Conservation (phyloP, 2,888 invertebrate genomes). For the Acanthoscelides obtectus region DNA sequence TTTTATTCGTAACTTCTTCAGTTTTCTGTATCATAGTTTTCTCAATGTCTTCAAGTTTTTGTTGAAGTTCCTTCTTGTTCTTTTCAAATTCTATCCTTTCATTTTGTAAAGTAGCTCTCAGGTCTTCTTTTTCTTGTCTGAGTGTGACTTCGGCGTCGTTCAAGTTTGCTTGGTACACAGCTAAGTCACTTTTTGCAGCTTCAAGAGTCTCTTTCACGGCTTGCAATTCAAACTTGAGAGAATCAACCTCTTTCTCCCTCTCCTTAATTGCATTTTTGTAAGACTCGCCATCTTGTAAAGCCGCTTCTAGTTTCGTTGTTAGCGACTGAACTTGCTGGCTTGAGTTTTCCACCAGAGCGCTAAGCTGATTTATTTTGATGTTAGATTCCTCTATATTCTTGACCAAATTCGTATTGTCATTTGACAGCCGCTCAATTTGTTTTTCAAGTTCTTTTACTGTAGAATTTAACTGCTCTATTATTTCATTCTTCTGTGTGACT, state of each 20-base stretch:
- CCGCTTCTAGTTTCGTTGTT: background rate
- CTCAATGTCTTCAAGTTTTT: conserved; percentile 42
- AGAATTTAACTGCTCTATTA: background rate
- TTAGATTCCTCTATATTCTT: background rate
- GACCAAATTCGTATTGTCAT: background rate
- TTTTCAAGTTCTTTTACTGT: background rate
- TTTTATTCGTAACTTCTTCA: conserved; percentile 7
- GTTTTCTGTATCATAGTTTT: conserved; percentile 7
- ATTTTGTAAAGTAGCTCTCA: conserved; percentile 37
- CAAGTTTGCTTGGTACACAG: conserved; percentile 39
- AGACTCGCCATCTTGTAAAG: background rate
- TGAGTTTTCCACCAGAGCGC: background rate
- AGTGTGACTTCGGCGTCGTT: conserved; percentile 33
- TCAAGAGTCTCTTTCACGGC: conserved; percentile 40
- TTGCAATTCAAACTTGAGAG: conserved; percentile 40
- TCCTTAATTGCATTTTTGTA: conserved; percentile 11
- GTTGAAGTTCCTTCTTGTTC: conserved; percentile 34
- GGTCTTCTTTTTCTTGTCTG: conserved; percentile 42
- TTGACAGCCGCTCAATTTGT: background rate
- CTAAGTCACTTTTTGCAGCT: conserved; percentile 36
- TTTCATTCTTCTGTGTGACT: conserved; percentile 9
- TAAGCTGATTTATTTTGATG: background rate
- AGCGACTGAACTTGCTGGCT: background rate
- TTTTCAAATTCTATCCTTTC: conserved; percentile 42
- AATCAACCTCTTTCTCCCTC: conserved; percentile 21